These are phyloP conservation scores for Cynopterus brachyotis DNA, from an alignment of 2,113 vertebrate species.

Conservation along the genomic window DNA sequence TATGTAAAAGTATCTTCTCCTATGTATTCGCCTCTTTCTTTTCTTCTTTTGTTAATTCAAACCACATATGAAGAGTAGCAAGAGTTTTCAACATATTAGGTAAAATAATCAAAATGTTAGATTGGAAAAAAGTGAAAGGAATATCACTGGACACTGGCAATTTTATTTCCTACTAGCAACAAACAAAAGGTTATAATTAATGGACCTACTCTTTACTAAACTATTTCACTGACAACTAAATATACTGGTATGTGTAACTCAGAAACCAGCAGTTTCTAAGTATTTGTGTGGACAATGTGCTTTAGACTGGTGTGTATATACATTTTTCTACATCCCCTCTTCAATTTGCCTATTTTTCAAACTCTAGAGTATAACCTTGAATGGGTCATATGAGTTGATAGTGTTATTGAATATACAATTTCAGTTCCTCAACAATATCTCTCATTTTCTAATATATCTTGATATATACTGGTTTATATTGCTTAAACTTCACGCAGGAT, in stretches of 20 bases:
- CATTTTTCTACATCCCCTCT: not conserved
- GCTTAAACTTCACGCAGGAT: not conserved
- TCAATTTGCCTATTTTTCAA: not conserved
- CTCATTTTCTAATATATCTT: not conserved
- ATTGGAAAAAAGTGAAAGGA: not conserved
- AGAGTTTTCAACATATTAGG: not conserved
- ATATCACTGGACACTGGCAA: not conserved
- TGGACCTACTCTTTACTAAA: not conserved
- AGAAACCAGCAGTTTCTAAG: not conserved
- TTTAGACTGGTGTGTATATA: not conserved
- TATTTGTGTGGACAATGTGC: not conserved
- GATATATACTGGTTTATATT: not conserved
- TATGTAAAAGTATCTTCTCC: not conserved
- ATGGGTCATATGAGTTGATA: not conserved
- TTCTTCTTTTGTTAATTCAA: constrained; percentile 16
- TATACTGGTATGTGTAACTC: not conserved
- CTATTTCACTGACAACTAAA: not conserved
- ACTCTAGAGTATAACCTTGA: not conserved
- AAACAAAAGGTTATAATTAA: not conserved
- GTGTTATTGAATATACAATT: not conserved
- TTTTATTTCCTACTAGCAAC: not conserved
- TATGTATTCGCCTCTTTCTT: not conserved
- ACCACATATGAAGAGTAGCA: not conserved
- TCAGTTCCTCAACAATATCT: not conserved
- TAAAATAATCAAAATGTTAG: constrained; percentile 19